phyloP scores from a whole-genome alignment of 1,140 invertebrate genomes.

The Spodoptera frugiperda region DNA sequence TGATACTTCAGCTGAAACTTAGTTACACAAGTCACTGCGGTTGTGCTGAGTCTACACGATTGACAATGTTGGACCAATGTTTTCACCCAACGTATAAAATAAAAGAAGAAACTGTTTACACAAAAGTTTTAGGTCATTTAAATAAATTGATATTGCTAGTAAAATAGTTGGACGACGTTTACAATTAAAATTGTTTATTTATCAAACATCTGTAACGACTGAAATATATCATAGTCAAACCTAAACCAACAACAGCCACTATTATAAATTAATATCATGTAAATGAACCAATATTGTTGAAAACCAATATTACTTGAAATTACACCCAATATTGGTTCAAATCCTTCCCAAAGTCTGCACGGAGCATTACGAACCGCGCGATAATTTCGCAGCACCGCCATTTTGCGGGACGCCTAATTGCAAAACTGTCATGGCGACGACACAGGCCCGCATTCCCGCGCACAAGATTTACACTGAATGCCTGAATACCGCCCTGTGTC shows the following conservation, averaged over 20 bases:
- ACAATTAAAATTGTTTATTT: too few species aligned
- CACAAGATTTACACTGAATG: conserved; percentile 59
- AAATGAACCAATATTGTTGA: conserved; percentile 33
- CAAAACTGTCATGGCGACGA: conserved; percentile 60
- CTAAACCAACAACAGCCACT: conserved; percentile 13
- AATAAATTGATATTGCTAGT: too few species aligned
- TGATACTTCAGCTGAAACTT: conserved; percentile 43
- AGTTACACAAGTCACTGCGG: conserved; percentile 47
- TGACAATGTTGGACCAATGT: conserved; percentile 28
- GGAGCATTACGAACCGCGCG: conserved; percentile 36
- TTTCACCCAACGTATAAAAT: neutral
- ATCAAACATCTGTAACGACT: neutral
- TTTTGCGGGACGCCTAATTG: conserved; percentile 57
- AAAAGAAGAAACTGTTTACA: too few species aligned
- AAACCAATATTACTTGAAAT: conserved; percentile 31
- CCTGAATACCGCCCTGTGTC: conserved; percentile 58
- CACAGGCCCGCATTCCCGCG: conserved; percentile 55
- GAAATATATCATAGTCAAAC: neutral
- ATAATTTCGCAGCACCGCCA: conserved; percentile 55
- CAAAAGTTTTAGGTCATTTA: too few species aligned
- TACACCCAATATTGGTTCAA: conserved; percentile 43
- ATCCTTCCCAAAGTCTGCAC: conserved; percentile 35
- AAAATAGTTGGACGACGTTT: too few species aligned
- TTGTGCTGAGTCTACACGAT: neutral
- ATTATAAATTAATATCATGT: conserved; percentile 34